Evolutionary conservation across 92 coral and sea anemone species (phyloP), one percentile per base, ranked within the genome.

Genomic region (Meandrina meandrites): DNA sequence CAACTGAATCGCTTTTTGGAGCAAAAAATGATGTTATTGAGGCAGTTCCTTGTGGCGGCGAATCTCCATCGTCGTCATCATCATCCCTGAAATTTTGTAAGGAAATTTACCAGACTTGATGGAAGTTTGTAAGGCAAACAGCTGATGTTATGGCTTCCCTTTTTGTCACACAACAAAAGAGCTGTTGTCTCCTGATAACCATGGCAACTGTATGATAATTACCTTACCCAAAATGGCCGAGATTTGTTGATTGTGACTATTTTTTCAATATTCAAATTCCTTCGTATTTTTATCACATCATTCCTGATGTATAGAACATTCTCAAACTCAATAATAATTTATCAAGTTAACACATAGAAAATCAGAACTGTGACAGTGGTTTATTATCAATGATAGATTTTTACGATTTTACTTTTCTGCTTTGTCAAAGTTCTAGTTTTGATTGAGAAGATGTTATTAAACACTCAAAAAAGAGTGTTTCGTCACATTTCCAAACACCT

Each of bases 11-110:
- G 72, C 79, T 90, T 67, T 85, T 88, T 11, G 96, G 85, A n/a
- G 92, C 42, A 74, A 93, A 97, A 82, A 95, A 97, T 57, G 98
- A 93, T 51, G 96, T 95, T n/a, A 97, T 97, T 15, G 94, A 83
- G 1, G 98, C 96, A 78, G 97, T 93, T 53, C 98, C 98, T 78
- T 86, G 85, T 19, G 99, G 92, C 18, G 95, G 88, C 48, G 95
- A 94, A 62, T 93, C 91, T 24, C 87, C 95, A 62, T 94, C 95
- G 62, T 91, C 94, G 21, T 88, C 98, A 47, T 93, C 98, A 79
- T 92, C 95, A 82, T 93, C 95, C 95, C 93, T 91, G 82, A 78
- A 81, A 31, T 40, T 24, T 16, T 57, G 70, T 34, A 34, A 71
- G 17, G 45, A 71, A 71, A 71, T 34, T 32, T 71, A 30, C 76